A percentile compares a stretch with the other conserved stretches of the same genome.
Evolutionary conservation across 2,113 vertebrate genomes (phyloP).

Genomic region (Connochaetes taurinus): DNA sequence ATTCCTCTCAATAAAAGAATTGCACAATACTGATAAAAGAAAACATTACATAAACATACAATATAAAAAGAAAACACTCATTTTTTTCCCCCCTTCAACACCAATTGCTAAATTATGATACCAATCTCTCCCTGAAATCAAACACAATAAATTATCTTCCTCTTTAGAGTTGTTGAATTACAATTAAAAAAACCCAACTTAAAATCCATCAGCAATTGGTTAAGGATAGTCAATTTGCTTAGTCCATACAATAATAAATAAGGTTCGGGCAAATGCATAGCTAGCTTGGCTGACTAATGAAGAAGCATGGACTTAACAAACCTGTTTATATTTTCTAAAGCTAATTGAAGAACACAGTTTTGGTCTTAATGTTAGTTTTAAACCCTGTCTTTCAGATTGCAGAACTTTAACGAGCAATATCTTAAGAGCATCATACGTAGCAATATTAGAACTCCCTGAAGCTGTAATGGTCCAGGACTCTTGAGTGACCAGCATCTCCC

Average conservation of each 20-base stretch:
- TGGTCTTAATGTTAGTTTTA: slow-evolving; percentile 72
- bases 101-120: slow-evolving; percentile 11
- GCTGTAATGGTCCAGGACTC: slow-evolving; percentile 45
- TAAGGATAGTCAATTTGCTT: slow-evolving; percentile 48
- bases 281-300: not conserved
- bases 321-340: slow-evolving; percentile 56
- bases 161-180: slow-evolving; percentile 4
- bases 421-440: slow-evolving; percentile 66
- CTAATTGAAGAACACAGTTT: slow-evolving; percentile 59
- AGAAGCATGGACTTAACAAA: slow-evolving; percentile 54
- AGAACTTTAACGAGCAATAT: slow-evolving; percentile 32
- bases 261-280: slow-evolving; percentile 51
- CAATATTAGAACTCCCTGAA: slow-evolving; percentile 76
- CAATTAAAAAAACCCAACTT: slow-evolving; percentile 36
- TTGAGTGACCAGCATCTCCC: slow-evolving; percentile 58
- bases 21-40: slow-evolving; percentile 48
- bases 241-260: slow-evolving; percentile 74
- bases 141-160: slow-evolving; percentile 53
- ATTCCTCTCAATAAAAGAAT: slow-evolving; percentile 14
- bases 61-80: slow-evolving; percentile 19
- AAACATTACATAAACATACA: slow-evolving; percentile 27
- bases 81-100: not conserved
- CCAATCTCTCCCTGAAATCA: slow-evolving; percentile 24
- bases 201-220: slow-evolving; percentile 28
- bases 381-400: slow-evolving; percentile 64